phyloP scores from a whole-genome alignment of 2,797 vertebrate genomes.

The Gorsachius magnificus region DNA sequence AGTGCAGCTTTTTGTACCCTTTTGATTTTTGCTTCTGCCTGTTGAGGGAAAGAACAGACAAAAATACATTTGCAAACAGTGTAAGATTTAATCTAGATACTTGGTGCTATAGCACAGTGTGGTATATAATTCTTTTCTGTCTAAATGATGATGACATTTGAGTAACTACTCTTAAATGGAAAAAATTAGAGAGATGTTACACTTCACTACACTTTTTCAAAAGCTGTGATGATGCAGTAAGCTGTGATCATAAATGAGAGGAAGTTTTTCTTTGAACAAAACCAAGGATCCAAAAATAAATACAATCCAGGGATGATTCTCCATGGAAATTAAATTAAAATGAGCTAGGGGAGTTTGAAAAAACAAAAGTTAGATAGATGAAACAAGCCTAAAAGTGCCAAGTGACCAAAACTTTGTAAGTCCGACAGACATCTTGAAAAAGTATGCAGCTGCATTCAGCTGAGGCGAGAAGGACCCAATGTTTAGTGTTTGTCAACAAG shows the following conservation, averaged over 20 bases:
- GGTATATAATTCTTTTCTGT: neutral
- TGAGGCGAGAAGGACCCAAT: neutral
- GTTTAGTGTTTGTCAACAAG: neutral
- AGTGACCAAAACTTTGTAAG: neutral
- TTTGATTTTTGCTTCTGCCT: neutral
- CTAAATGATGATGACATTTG: neutral
- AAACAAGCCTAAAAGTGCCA: neutral
- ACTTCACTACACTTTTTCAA: neutral
- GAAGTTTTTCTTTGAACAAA: slow-evolving; percentile 26
- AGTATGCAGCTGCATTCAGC: neutral
- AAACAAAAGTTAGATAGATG: neutral
- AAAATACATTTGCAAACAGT: neutral
- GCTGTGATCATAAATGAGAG: slow-evolving; percentile 32
- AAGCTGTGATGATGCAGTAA: slow-evolving; percentile 5
- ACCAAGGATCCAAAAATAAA: neutral
- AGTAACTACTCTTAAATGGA: slow-evolving; percentile 4
- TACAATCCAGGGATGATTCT: neutral
- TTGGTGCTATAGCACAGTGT: neutral
- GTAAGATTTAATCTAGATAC: neutral
- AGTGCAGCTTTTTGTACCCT: neutral
- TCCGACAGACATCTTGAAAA: neutral
- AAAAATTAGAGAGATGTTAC: slow-evolving; percentile 2
- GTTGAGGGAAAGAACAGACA: neutral
- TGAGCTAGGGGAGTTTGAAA: neutral
- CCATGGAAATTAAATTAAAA: slow-evolving; percentile 45